Percentiles rank a stretch among this genome's conserved stretches.
Conservation (phyloP, 35 echinoderm and acorn worm species). For the Amphiura filiformis region DNA sequence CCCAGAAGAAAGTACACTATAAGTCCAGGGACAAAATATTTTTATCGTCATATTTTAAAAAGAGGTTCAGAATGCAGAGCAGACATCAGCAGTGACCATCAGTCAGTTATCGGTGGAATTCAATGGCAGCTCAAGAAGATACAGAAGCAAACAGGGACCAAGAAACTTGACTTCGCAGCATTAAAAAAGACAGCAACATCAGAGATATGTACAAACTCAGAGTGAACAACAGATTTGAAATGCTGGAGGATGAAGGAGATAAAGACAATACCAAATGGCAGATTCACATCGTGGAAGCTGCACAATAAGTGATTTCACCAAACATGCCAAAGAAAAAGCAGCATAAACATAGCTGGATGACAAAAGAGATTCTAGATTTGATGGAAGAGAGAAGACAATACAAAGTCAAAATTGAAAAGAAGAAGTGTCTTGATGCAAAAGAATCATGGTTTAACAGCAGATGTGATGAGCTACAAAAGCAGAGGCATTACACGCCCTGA, state of each 20-base stretch:
- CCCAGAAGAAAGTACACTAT: background rate
- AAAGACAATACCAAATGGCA: background rate
- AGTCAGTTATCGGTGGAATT: no score
- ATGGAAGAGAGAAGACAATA: background rate
- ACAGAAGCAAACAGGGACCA: no score
- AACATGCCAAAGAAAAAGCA: background rate
- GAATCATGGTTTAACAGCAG: background rate
- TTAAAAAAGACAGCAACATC: no score
- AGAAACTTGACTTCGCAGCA: no score
- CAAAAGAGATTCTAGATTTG: background rate
- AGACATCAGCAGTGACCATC: no score
- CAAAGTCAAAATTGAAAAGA: background rate
- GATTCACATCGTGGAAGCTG: background rate
- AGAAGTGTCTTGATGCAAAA: no score
- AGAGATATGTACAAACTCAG: no score
- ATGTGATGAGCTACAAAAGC: background rate
- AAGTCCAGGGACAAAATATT: background rate
- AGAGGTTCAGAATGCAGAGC: background rate
- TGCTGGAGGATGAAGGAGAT: background rate
- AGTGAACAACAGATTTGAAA: no score
- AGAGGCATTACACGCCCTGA: background rate
- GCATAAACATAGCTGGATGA: background rate
- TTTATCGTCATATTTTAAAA: background rate
- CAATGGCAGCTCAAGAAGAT: no score
- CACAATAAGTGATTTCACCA: background rate